Evolutionary conservation across 2,888 invertebrate genomes (phyloP), one percentile per base, ranked within the genome.

Genomic region (Harpagoxenus sublaevis): DNA sequence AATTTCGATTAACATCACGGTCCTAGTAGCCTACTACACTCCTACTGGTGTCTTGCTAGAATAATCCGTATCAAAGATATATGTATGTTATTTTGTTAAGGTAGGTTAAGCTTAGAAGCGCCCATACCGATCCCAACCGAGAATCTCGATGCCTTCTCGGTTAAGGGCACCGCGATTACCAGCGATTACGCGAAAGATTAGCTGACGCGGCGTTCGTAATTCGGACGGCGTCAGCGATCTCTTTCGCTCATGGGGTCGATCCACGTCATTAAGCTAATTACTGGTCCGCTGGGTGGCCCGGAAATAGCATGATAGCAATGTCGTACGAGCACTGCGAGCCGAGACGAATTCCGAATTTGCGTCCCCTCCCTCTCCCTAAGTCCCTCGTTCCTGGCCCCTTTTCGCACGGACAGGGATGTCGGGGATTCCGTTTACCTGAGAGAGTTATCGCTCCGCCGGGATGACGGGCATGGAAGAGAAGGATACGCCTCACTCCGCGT

Each of bases 281-380:
- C 68, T 53, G 28, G 23, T 18, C 12, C 71, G 60, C 39, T 79
- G 42, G 39, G 60, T 60, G 35, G 23, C 57, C 23, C 35, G 60
- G 23, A 79, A 60, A 48, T 35, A 62, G 18, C 79, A 8, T 71
- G 48, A 48, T 35, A 62, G 18, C 79, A 8, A 62, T n/a, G 71
- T 68, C 28, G 65, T 10, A 23, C 15, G 15, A 23, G 23, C 23
- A 23, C 23, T 23, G 23, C 23, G 15, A 57, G 5, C 31, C 23
- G 57, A 48, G 79, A 60, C 60, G 9, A 57, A 70, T 35, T 79
- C n/a, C n/a, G 53, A 55, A 55, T 55, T 55, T 23, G 53, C n/a
- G 53, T 55, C 51, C 18, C 18, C 51, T 51, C 53, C 23, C 23
- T 35, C 35, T 35, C 35, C 35, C 35, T 35, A 9, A 55, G 3